A percentile compares a stretch with the other conserved stretches of the same genome.
These are phyloP conservation scores for Drosophila nasuta DNA, from an alignment of 1,140 invertebrate species.

Conservation along the genomic window DNA sequence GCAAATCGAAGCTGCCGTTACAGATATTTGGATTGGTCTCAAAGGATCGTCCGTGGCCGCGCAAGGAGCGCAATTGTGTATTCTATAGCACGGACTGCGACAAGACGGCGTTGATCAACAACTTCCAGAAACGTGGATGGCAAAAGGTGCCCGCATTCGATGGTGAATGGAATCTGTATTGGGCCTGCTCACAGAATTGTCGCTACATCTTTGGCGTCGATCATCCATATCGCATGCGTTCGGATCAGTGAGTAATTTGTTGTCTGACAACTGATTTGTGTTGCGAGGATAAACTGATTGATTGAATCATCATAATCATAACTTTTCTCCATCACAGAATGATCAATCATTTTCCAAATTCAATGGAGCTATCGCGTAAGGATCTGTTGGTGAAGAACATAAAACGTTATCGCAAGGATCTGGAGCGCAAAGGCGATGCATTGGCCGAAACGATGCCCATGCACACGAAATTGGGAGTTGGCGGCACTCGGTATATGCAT, in stretches of 20 bases:
- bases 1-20: slow-evolving; percentile 15
- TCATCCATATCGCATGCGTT: slow-evolving; percentile 73
- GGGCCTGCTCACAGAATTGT: slow-evolving; percentile 68
- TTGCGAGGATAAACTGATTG: not conserved
- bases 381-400: slow-evolving; percentile 98
- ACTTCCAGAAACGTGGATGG: slow-evolving; percentile 68
- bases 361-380: slow-evolving; percentile 97
- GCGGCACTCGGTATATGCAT: slow-evolving; percentile 91
- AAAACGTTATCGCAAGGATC: slow-evolving; percentile 95
- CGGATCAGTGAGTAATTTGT: slow-evolving; percentile 66
- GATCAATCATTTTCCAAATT: slow-evolving; percentile 97
- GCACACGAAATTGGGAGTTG: slow-evolving; percentile 87
- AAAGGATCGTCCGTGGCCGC: slow-evolving; percentile 15
- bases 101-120: slow-evolving; percentile 55
- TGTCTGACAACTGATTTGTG: not conserved
- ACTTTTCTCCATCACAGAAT: slow-evolving; percentile 81
- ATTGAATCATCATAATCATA: too few species aligned
- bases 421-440: slow-evolving; percentile 94
- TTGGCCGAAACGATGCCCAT: slow-evolving; percentile 89
- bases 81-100: slow-evolving; percentile 65
- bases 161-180: slow-evolving; percentile 71
- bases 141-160: slow-evolving; percentile 55
- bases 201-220: slow-evolving; percentile 71
- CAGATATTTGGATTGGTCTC: slow-evolving; percentile 25
- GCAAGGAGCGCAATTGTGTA: slow-evolving; percentile 15